Base-by-base conservation (phyloP, 2,113 vertebrate genomes). In the Procavia capensis region DNA sequence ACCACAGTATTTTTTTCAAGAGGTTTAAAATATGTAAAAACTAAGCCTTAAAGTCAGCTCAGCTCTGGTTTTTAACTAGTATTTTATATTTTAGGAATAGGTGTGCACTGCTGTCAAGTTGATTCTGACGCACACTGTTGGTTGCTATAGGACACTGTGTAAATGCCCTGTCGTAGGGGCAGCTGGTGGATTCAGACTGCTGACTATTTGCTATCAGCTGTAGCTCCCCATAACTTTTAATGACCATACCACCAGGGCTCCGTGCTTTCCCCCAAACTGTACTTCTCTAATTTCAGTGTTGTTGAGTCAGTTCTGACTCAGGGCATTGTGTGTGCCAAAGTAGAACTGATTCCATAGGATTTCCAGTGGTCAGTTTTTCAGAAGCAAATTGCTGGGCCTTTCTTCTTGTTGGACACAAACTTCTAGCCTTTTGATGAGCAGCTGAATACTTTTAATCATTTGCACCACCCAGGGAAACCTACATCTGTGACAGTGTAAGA, bases 71-170 rank as follows among this genome's bases (percentile, higher is more conserved):
- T 72, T 83, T 84, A 93, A 64, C 16, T 74, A 68, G 1, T 85
- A 59, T 61, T 95, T 76, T 85, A 50, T 80, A 57, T 85, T 94
- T 92, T 13, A 8, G 64, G 85, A 78, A 84, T 29, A 74, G 29
- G 7, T 81, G 20, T 16, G 13, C 50, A 54, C 17, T 54, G 50
- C 50, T 16, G 14, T 54, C 14, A 16, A 54, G 50, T 54, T 16
- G 50, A 54, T 54, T 54, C 50, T 13, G 11, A 54, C 50, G 14
- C 50, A 54, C 17, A 54, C 13, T 54, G 50, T 11, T 16, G 13
- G 50, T 11, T 16, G 13, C 50, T 54, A 54, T 54, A 54, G 50
- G 50, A 16, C 50, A 54, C 13, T 16, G 50, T 54, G 17, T 16
- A 54, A 54, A 11, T 54, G 50, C 14, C 50, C 13, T 13, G 11